These are phyloP conservation scores for Zootoca vivipara DNA, from an alignment of 2,113 vertebrate species.

Conservation along the genomic window DNA sequence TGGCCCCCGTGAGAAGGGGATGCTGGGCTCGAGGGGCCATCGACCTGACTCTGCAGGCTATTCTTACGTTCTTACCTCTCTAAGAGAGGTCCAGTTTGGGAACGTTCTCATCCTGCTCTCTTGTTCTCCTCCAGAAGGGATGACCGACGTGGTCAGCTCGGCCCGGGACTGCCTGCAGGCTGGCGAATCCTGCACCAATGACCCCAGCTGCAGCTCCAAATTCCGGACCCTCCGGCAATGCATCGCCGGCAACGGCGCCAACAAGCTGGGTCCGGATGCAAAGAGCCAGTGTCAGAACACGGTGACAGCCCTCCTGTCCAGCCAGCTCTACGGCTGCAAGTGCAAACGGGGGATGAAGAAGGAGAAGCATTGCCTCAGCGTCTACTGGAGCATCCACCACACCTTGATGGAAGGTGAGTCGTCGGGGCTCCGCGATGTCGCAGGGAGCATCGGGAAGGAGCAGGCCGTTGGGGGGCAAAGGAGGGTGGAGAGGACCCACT, in stretches of 20 bases:
- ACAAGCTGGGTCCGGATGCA: conserved; percentile 87
- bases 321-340: conserved; percentile 89
- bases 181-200: conserved; percentile 86
- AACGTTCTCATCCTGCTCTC: background rate
- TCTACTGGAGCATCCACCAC: conserved; percentile 96
- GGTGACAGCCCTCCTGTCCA: conserved; percentile 85
- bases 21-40: background rate
- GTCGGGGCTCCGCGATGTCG: fast-evolving
- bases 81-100: too few relatives aligned
- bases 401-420: conserved; percentile 86
- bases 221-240: conserved; percentile 91
- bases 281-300: conserved; percentile 89
- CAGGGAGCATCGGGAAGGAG: fast-evolving
- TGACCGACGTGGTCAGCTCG: conserved; percentile 45
- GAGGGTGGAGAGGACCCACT: background rate
- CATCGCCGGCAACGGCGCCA: conserved; percentile 88
- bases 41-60: background rate
- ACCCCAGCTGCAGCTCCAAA: conserved; percentile 89
- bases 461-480: fast-evolving
- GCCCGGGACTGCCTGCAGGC: conserved; percentile 88
- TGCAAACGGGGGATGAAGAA: conserved; percentile 93
- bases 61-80: too few relatives aligned
- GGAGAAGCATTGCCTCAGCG: conserved; percentile 92
- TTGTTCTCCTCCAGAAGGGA: conserved; percentile 52
- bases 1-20: background rate